These are phyloP conservation scores for Tetranychus urticae DNA, from an alignment of 1,140 invertebrate genomes.

Conservation along the genomic window DNA sequence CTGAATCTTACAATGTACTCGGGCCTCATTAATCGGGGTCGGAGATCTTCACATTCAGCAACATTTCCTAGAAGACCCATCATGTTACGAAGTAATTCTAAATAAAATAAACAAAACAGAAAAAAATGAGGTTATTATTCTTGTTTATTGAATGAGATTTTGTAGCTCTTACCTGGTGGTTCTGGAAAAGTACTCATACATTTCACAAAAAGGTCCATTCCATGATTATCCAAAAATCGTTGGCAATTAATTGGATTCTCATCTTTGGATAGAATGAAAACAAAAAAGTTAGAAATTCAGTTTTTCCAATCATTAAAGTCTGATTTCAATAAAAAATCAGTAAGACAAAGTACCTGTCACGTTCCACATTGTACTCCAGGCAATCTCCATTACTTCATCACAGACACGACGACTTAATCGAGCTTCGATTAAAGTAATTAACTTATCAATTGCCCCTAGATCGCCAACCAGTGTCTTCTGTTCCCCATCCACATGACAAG, in stretches of 20 bases:
- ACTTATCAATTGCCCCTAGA: constrained; percentile 65
- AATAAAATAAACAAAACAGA: constrained; percentile 26
- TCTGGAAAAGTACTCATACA: constrained; percentile 31
- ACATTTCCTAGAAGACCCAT: constrained; percentile 79
- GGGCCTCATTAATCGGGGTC: constrained; percentile 54
- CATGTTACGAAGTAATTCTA: constrained; percentile 77
- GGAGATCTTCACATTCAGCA: constrained; percentile 66
- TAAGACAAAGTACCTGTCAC: constrained; percentile 37
- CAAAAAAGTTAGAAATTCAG: neutral
- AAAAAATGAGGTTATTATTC: neutral
- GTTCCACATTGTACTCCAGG: constrained; percentile 91
- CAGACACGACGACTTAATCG: constrained; percentile 43
- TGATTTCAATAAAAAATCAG: neutral
- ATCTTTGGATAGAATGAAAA: constrained; percentile 26
- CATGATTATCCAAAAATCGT: constrained; percentile 55
- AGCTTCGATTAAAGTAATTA: constrained; percentile 56
- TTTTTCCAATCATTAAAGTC: neutral
- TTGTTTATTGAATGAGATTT: neutral
- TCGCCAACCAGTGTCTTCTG: constrained; percentile 75
- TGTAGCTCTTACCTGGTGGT: constrained; percentile 1
- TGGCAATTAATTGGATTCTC: constrained; percentile 78
- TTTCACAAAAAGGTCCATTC: constrained; percentile 60
- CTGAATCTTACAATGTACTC: constrained; percentile 65
- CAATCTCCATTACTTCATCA: constrained; percentile 86
- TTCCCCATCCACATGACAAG: constrained; percentile 77